These are phyloP conservation scores for Scaeva pyrastri DNA, from an alignment of 2,888 invertebrate genomes.

Conservation along the genomic window DNA sequence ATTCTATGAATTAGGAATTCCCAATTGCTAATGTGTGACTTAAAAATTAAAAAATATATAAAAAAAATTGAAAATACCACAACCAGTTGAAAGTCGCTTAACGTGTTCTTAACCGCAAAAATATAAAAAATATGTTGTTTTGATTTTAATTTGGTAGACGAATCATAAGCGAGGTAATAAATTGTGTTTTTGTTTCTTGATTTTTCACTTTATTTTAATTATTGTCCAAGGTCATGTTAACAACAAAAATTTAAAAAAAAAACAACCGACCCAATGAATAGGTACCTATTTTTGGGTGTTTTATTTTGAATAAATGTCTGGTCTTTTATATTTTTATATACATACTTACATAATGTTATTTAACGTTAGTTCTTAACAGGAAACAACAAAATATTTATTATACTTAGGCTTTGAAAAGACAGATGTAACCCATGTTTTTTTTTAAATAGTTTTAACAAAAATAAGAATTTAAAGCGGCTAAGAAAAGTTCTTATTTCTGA, in stretches of 20 bases:
- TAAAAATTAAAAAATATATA: neutral
- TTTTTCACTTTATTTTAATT: constrained; percentile 7
- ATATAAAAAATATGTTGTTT: neutral
- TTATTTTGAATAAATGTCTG: neutral
- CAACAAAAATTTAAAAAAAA: neutral
- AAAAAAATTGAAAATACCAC: neutral
- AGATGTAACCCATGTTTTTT: no score
- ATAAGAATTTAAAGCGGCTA: no score
- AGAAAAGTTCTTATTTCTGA: no score
- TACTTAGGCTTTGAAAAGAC: no score
- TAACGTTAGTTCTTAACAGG: no score
- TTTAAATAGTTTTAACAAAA: no score
- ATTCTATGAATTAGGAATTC: constrained; percentile 1
- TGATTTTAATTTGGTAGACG: neutral
- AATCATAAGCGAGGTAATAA: neutral
- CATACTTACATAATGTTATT: no score
- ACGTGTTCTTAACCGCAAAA: constrained; percentile 6
- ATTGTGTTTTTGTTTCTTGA: neutral
- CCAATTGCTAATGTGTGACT: neutral
- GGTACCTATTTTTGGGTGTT: no score
- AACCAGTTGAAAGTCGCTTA: constrained; percentile 27
- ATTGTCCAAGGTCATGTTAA: constrained; percentile 28
- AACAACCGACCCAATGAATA: no score
- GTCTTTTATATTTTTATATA: neutral
- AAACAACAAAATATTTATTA: no score